Evolutionary conservation across 2,888 invertebrate genomes (phyloP), one percentile per base, ranked within the genome.

Genomic region (Caenorhabditis panamensis): DNA sequence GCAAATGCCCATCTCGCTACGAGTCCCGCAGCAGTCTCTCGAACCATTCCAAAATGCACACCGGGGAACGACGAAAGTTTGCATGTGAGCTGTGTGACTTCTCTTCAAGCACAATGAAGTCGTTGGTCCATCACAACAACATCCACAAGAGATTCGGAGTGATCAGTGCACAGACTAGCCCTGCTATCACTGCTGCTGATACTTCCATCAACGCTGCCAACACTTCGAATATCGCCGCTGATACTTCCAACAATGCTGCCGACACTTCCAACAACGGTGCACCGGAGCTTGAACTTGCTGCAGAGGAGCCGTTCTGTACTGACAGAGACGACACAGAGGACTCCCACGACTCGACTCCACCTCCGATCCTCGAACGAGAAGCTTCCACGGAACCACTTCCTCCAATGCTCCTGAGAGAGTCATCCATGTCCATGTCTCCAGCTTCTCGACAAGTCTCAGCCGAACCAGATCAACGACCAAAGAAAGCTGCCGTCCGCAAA

Each of bases 51-150:
- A 78, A 79, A 31, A 73, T 83, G 61, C 85, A 85, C 54, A 54
- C 53, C 5, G 63, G 79, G 18, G 71, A 73, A 47, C 24, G 20
- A 1, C 62, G 82, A 2, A 75, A 76, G 59, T 79, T 72, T 24
- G 53, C 66, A 13, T 85, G 85, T 53, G 83, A 83, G 26, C 68
- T 79, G 41, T 85, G 85, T 56, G 82, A 83, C 51, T 85, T 85
- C 69, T 78, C 79, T 2, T 58, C 83, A 16, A 63, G 36, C 26
- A 79, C 85, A 0, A 41, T 62, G 16, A 83, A 85, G 63, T 79
- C 85, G 6, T 56, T 79, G 9, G 53, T 59, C 18, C 62, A 62
- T 53, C 85, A 85, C 41, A 51, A 58, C 13, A 61, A 59, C 22
- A 44, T 80, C 37, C 84, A 84, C 54, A 54, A 62, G 31, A 44